A percentile compares a stretch with the other conserved stretches of the same genome.
phyloP scores from a whole-genome alignment of 2,888 invertebrate species.

The Congeria kusceri region DNA sequence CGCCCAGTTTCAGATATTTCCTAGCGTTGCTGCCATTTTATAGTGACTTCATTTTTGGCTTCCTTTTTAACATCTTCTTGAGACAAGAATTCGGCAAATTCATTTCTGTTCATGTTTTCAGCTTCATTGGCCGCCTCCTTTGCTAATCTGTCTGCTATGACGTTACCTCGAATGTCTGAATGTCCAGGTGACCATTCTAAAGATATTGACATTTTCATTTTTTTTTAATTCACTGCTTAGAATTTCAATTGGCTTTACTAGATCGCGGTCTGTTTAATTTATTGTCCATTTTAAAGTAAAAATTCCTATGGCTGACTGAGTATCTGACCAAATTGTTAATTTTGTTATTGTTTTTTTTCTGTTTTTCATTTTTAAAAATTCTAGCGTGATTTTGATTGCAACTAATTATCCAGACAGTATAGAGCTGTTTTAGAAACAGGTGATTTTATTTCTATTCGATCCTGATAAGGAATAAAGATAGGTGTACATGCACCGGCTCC shows the following conservation, averaged over 20 bases:
- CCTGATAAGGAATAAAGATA: too few species aligned
- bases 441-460: constrained; percentile 8
- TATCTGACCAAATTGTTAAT: constrained; percentile 12
- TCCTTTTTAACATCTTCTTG: too few species aligned
- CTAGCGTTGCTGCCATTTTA: not conserved
- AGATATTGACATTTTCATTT: not conserved
- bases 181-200: constrained; percentile 7
- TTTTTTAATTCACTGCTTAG: too few species aligned
- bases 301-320: constrained; percentile 23
- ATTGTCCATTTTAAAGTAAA: constrained; percentile 23
- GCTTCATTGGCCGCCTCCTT: constrained; percentile 21
- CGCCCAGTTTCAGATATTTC: not conserved
- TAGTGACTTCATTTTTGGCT: not conserved
- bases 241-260: not conserved
- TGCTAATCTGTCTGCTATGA: constrained; percentile 10
- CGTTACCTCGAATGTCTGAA: too few species aligned
- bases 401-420: constrained; percentile 36
- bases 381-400: constrained; percentile 25
- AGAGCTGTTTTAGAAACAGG: constrained; percentile 26
- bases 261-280: not conserved
- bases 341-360: too few species aligned
- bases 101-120: too few species aligned
- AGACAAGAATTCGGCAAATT: not conserved
- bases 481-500: constrained; percentile 18
- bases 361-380: too few species aligned